A percentile compares a stretch with the other conserved stretches of the same genome.
Evolutionary conservation across 1,140 invertebrate genomes (phyloP).

Genomic region (Babylonia areolata): DNA sequence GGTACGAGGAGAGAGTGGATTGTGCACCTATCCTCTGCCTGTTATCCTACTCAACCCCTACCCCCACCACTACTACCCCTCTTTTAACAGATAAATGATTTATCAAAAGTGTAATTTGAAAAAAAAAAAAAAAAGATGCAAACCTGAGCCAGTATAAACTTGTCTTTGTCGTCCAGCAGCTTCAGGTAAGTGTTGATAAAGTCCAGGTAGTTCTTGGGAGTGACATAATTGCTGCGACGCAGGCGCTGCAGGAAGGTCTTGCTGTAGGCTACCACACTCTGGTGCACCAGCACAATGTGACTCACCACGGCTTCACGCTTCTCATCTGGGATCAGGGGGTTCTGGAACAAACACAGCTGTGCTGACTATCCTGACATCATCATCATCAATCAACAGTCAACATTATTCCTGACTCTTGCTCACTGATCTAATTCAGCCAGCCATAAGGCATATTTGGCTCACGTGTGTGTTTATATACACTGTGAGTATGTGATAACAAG

Average conservation of each 20-base stretch:
- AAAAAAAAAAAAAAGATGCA: slow-evolving; percentile 10
- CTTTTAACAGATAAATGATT: too few species aligned
- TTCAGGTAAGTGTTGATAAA: slow-evolving; percentile 87
- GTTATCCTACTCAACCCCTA: too few species aligned
- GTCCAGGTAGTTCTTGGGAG: slow-evolving; percentile 93
- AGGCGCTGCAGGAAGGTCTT: slow-evolving; percentile 84
- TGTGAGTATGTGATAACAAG: too few species aligned
- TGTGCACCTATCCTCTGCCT: too few species aligned
- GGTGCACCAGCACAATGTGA: slow-evolving; percentile 90
- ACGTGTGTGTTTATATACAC: too few species aligned
- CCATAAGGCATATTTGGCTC: too few species aligned
- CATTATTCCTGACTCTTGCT: neutral
- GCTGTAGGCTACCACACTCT: slow-evolving; percentile 83
- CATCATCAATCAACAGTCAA: neutral
- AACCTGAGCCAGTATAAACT: slow-evolving; percentile 82
- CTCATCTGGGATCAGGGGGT: slow-evolving; percentile 80
- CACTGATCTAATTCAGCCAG: neutral
- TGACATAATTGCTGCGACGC: slow-evolving; percentile 88
- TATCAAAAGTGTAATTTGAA: too few species aligned
- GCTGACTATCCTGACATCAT: too few species aligned
- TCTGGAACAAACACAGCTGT: slow-evolving; percentile 58
- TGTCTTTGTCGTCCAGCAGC: slow-evolving; percentile 84
- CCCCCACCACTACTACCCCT: too few species aligned
- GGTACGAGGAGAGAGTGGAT: too few species aligned
- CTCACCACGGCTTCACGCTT: slow-evolving; percentile 84